Evolutionary conservation across 1,140 invertebrate species (phyloP), one percentile per base, ranked within the genome.

Genomic region (Bacillus rossius): DNA sequence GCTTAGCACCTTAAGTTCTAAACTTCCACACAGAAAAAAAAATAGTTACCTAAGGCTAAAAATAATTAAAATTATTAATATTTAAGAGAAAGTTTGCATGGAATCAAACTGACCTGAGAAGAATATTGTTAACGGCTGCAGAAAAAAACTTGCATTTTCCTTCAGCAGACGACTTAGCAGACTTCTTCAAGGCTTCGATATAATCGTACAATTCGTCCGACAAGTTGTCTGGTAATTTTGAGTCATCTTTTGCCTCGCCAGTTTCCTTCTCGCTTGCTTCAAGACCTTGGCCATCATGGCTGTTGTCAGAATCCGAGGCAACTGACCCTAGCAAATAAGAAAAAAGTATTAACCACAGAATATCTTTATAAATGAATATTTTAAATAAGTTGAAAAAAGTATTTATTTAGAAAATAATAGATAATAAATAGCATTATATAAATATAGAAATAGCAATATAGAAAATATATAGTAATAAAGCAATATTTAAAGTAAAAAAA

Each of bases 91-190:
- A 57, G 54, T 26, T n/a, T 13, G 16, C 34, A 16, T 43, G 51
- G 20, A 26, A 26, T 54, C 37, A 14, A 50, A 34, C 71, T 73
- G 75, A 87, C 85, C 74, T 79, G 54, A 87, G 75, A 23, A 88
- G 69, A 62, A 80, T 71, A 25, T 70, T 72, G 67, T 85, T 87
- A n/a, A 87, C 77, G 61, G 77, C 66, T n/a, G 69, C 67, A 43
- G 78, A 81, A 62, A 86, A 87, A 67, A 84, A 81, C 69, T 84
- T 85, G 23, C 75, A 77, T 68, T 86, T 86, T 29, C 79, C 79
- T 63, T 81, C 80, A 63, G 76, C 78, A 22, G 71, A 78, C 23
- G 74, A 73, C 60, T 74, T 75, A 2, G 79, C 81, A 40, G 75
- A 76, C 61, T 75, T 62, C 71, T 85, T 86, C 43, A 87, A 72